A percentile compares a stretch with the other conserved stretches of the same genome.
These are phyloP conservation scores for Erinaceus europaeus DNA, from an alignment of 2,113 vertebrate species.

Conservation along the genomic window DNA sequence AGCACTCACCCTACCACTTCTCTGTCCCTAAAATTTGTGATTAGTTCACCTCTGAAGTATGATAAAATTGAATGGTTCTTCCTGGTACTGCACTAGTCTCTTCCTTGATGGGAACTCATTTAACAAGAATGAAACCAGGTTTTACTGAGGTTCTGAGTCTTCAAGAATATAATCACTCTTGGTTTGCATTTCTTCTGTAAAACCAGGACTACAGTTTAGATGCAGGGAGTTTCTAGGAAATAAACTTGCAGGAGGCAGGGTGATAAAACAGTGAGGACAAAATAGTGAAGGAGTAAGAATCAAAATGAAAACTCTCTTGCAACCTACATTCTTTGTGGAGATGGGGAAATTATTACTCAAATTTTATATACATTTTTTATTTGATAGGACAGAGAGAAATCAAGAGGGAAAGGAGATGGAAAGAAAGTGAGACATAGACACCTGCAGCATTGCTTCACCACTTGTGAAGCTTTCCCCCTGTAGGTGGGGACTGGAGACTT, in stretches of 20 bases:
- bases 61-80: background rate
- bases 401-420: too few species aligned
- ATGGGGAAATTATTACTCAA: background rate
- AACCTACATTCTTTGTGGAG: background rate
- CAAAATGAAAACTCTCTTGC: background rate
- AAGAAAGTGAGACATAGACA: too few species aligned
- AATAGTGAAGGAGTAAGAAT: background rate
- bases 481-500: too few species aligned
- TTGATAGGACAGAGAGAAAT: too few species aligned
- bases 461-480: too few species aligned
- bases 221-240: background rate
- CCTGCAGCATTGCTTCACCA: too few species aligned
- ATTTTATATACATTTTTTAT: too few species aligned
- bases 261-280: background rate
- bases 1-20: background rate
- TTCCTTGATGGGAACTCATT: background rate
- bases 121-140: background rate
- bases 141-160: background rate
- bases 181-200: background rate
- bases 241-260: background rate
- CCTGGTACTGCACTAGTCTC: background rate
- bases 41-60: background rate
- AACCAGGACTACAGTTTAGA: background rate
- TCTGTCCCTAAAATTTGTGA: background rate
- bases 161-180: background rate